phyloP scores from a whole-genome alignment of 2,113 vertebrate species.

The Henicopernis longicauda region DNA sequence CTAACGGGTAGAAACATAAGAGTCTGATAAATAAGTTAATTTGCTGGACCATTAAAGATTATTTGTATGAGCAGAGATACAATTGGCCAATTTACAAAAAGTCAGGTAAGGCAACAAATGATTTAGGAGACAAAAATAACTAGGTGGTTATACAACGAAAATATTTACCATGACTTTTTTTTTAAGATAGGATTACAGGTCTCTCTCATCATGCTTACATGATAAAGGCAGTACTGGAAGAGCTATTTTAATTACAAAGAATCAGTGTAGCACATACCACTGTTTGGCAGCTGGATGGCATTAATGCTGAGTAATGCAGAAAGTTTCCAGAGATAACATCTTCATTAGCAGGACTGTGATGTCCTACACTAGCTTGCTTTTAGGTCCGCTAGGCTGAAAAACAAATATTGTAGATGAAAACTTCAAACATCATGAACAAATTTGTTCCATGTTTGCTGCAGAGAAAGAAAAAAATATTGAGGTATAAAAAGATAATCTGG shows the following conservation, averaged over 20 bases:
- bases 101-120: background rate
- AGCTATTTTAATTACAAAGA: conserved; percentile 62
- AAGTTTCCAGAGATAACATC: conserved; percentile 10
- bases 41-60: background rate
- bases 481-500: background rate
- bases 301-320: background rate
- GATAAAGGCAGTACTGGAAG: conserved; percentile 47
- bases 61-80: background rate
- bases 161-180: conserved; percentile 25
- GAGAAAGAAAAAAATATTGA: background rate
- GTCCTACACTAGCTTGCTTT: background rate
- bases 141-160: conserved; percentile 8
- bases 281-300: background rate
- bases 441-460: background rate
- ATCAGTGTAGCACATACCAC: conserved; percentile 1
- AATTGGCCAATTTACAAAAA: background rate
- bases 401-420: background rate
- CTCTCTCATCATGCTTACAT: background rate
- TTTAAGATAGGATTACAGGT: background rate
- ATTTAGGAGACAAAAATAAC: conserved; percentile 2
- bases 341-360: background rate
- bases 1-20: background rate
- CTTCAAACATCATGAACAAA: background rate
- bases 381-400: background rate
- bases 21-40: background rate